Evolutionary conservation across 2,113 vertebrate genomes (phyloP).

Genomic region (Xenopus tropicalis): UCB_Xtro_10.0 CM004449.2:107821001-107821500

Average conservation of each 20-base stretch:
- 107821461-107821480: too few species aligned
- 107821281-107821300: too few species aligned
- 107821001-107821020: not conserved
- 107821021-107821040: not conserved
- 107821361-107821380: too few species aligned
- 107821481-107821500: too few species aligned
- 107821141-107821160: constrained; percentile 72
- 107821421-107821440: too few species aligned
- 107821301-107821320: too few species aligned
- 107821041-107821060: not conserved
- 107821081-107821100: constrained; percentile 71
- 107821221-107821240: constrained; percentile 26
- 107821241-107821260: not conserved
- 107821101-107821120: constrained; percentile 66
- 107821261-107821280: too few species aligned
- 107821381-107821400: too few species aligned
- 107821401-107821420: too few species aligned
- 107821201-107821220: not conserved
- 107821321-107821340: too few species aligned
- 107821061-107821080: constrained; percentile 32
- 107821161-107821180: constrained; percentile 63
- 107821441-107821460: too few species aligned
- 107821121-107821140: not conserved
- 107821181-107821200: not conserved
- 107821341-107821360: too few species aligned